phyloP scores from a whole-genome alignment of 2,888 invertebrate species.

The Ormyrus nitidulus region DNA sequence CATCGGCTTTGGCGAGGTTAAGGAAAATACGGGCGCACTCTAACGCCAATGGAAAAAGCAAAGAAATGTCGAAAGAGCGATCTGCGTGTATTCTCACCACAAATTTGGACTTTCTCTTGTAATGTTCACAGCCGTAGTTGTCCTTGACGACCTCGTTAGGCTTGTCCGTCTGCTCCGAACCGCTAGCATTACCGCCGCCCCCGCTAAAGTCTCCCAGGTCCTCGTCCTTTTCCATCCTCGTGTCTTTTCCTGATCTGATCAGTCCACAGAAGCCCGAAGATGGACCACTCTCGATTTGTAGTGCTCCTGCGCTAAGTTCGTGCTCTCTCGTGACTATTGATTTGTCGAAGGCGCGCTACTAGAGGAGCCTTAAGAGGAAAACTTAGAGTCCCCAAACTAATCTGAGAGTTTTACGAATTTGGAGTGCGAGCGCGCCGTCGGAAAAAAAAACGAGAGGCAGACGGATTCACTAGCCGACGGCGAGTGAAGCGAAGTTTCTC shows the following conservation, averaged over 20 bases:
- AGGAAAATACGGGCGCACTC: background rate
- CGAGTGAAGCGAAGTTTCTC: slow-evolving; percentile 4
- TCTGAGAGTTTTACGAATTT: too few species aligned
- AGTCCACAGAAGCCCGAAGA: too few species aligned
- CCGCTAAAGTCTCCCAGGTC: slow-evolving; percentile 39
- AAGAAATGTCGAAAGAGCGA: background rate
- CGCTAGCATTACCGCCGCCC: background rate
- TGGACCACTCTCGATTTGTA: too few species aligned
- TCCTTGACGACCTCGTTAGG: slow-evolving; percentile 61
- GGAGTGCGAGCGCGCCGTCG: too few species aligned
- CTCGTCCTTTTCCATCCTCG: slow-evolving; percentile 51
- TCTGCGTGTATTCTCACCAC: slow-evolving; percentile 72
- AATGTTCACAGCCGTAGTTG: slow-evolving; percentile 85
- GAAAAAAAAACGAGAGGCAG: too few species aligned
- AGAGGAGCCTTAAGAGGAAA: too few species aligned
- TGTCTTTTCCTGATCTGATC: too few species aligned
- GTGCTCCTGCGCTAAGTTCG: too few species aligned
- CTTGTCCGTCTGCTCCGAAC: slow-evolving; percentile 40
- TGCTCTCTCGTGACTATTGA: too few species aligned
- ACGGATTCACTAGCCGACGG: background rate
- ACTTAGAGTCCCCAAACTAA: too few species aligned
- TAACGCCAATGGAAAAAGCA: background rate
- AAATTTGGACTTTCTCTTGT: slow-evolving; percentile 89
- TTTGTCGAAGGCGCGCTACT: too few species aligned
- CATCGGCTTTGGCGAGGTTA: background rate